phyloP scores from a whole-genome alignment of 2,888 invertebrate genomes.

The Boloria euphrosyne region DNA sequence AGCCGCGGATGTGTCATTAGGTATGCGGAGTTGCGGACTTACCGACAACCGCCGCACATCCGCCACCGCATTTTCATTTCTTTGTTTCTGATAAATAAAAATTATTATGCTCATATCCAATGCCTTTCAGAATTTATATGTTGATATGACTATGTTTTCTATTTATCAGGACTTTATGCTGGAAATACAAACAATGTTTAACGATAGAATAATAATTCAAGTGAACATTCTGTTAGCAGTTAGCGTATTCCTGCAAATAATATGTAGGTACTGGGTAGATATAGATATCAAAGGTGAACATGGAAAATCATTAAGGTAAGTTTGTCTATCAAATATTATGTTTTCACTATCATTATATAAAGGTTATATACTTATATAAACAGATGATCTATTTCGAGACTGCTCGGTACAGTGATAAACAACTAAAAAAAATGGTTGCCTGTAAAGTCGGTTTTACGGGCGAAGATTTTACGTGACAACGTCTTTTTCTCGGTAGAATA shows the following conservation, averaged over 20 bases:
- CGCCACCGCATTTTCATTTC: constrained; percentile 36
- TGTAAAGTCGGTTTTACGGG: too few species aligned
- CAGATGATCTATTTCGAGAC: constrained; percentile 33
- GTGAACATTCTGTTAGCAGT: too few species aligned
- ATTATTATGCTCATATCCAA: constrained; percentile 14
- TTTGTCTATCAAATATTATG: constrained; percentile 52
- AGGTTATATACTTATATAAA: constrained; percentile 33
- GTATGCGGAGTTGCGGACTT: constrained; percentile 35
- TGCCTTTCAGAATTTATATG: neutral
- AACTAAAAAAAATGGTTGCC: neutral
- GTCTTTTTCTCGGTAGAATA: too few species aligned
- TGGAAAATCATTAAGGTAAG: constrained; percentile 57
- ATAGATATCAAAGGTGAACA: constrained; percentile 15
- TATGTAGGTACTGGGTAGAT: neutral
- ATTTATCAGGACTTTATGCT: neutral
- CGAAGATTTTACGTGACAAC: too few species aligned
- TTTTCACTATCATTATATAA: constrained; percentile 34
- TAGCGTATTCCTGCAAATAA: too few species aligned
- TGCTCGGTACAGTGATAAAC: neutral
- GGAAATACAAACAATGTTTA: neutral
- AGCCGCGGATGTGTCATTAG: constrained; percentile 34
- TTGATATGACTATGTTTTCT: constrained; percentile 12
- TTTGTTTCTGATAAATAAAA: constrained; percentile 34
- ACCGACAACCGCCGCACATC: constrained; percentile 31
- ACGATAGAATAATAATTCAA: too few species aligned